Evolutionary conservation across 2,113 vertebrate species (phyloP).

Genomic region (Ifrita kowaldi): DNA sequence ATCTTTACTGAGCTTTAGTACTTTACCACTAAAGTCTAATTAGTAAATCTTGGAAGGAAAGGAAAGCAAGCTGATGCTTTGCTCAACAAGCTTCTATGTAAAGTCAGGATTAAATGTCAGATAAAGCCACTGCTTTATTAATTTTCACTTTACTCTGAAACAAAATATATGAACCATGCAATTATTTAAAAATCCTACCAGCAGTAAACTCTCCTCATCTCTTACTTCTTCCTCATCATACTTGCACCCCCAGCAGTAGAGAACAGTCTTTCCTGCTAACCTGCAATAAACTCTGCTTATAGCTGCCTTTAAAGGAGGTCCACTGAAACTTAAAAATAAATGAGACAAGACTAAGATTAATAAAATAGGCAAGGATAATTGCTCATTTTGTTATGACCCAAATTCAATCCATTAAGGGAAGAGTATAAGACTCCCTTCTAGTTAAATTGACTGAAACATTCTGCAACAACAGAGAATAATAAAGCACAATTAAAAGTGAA

Average conservation of each 20-base stretch:
- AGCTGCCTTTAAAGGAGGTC: not conserved
- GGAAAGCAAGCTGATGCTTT: not conserved
- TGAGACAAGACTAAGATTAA: constrained; percentile 61
- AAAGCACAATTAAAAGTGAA: constrained; percentile 74
- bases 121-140: not conserved
- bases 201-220: not conserved
- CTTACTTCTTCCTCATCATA: not conserved
- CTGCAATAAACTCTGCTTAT: not conserved
- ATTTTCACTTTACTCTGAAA: constrained; percentile 24
- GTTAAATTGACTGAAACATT: constrained; percentile 74
- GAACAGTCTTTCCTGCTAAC: not conserved
- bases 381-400: constrained; percentile 62
- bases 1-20: not conserved
- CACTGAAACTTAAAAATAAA: constrained; percentile 19
- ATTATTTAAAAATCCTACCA: not conserved
- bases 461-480: constrained; percentile 64
- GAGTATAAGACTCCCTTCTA: constrained; percentile 43
- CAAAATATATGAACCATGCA: not conserved
- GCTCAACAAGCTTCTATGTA: not conserved
- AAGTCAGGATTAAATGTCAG: not conserved
- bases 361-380: constrained; percentile 55
- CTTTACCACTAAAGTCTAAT: not conserved
- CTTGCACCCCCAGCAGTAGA: not conserved
- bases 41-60: constrained; percentile 15
- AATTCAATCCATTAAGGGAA: constrained; percentile 62